Conservation (phyloP, 2,113 vertebrate genomes). For the Apteryx mantelli region DNA sequence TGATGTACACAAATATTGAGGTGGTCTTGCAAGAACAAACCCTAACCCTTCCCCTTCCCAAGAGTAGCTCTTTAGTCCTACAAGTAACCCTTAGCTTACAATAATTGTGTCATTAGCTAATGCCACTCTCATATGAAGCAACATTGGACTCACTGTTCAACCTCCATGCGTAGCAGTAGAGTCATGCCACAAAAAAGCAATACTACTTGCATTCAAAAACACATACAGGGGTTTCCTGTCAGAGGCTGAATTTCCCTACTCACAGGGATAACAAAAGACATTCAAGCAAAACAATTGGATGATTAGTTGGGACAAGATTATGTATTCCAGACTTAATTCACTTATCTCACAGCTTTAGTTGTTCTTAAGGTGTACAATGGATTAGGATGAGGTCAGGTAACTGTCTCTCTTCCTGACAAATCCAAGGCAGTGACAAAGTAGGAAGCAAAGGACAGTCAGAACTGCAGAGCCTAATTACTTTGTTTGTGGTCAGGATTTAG, state of each 20-base stretch:
- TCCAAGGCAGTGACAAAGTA: not conserved
- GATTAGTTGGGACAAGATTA: constrained; percentile 6
- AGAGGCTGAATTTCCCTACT: not conserved
- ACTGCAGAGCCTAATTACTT: not conserved
- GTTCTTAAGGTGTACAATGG: not conserved
- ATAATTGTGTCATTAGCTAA: not conserved
- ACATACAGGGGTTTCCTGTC: not conserved
- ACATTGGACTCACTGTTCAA: not conserved
- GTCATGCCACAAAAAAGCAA: not conserved
- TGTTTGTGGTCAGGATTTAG: not conserved
- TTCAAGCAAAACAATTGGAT: constrained; percentile 24
- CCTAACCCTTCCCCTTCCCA: not conserved
- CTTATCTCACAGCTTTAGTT: constrained; percentile 2
- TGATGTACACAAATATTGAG: not conserved
- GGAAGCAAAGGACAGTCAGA: not conserved
- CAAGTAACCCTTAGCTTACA: not conserved
- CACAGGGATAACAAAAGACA: not conserved
- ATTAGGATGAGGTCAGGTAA: constrained; percentile 45
- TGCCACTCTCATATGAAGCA: not conserved
- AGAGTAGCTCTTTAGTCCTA: not conserved
- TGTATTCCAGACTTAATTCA: constrained; percentile 31
- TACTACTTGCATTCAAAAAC: not conserved
- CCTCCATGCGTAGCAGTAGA: not conserved
- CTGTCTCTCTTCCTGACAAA: not conserved
- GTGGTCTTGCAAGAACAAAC: not conserved